Conservation (phyloP, 2,113 vertebrate genomes). For the Anarhynchus alexandrinus region DNA sequence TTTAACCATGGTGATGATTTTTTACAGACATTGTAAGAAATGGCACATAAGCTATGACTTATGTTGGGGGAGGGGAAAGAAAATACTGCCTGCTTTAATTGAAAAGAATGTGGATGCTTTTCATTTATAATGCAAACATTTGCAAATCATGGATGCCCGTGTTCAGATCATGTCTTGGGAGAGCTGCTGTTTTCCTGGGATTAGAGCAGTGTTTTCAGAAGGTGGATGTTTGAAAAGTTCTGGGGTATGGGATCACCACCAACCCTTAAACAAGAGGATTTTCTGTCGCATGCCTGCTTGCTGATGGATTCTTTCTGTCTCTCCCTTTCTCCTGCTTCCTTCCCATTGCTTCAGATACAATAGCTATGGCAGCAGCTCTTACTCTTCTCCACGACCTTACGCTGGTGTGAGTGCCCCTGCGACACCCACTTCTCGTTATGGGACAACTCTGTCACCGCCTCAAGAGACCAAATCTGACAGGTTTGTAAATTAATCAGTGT, state of each 20-base stretch:
- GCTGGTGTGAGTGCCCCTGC: slow-evolving; percentile 64
- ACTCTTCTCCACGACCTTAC: slow-evolving; percentile 72
- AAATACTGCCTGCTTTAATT: background rate
- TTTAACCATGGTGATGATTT: slow-evolving; percentile 10
- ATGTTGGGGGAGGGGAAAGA: background rate
- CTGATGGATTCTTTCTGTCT: slow-evolving; percentile 9
- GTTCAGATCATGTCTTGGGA: background rate
- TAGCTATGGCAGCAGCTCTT: slow-evolving; percentile 72
- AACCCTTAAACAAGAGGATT: background rate
- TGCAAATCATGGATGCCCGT: background rate
- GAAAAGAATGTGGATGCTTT: slow-evolving; percentile 27
- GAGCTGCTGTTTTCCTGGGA: background rate
- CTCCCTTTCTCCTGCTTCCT: background rate
- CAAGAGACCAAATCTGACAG: slow-evolving; percentile 82
- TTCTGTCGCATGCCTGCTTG: background rate
- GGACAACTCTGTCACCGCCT: slow-evolving; percentile 59
- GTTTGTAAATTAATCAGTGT: slow-evolving; percentile 60
- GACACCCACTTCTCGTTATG: slow-evolving; percentile 68
- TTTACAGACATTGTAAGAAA: slow-evolving; percentile 1
- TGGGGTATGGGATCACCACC: background rate
- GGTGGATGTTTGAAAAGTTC: background rate
- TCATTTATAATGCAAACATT: background rate
- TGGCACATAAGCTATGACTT: background rate
- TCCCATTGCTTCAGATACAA: slow-evolving; percentile 73
- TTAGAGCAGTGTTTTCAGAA: background rate